These are phyloP conservation scores for Poecilobothrus nobilitatus DNA, from an alignment of 2,888 invertebrate species.

Conservation along the genomic window DNA sequence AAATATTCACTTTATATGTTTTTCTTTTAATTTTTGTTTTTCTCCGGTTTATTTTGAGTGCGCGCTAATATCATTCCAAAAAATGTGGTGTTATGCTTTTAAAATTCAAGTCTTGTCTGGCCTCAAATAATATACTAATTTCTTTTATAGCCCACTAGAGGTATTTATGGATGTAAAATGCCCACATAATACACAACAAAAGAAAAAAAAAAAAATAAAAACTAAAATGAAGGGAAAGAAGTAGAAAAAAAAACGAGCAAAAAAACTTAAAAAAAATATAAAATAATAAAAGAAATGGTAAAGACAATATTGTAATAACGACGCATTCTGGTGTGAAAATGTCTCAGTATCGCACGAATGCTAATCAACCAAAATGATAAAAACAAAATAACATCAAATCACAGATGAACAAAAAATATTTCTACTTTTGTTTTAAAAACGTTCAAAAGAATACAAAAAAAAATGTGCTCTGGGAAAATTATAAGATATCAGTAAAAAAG, in stretches of 20 bases:
- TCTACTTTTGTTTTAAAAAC: no score
- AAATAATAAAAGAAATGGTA: no score
- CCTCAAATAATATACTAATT: conserved; percentile 4
- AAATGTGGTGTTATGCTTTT: not conserved
- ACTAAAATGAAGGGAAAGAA: not conserved
- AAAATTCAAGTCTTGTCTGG: conserved; percentile 6
- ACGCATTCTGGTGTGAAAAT: not conserved
- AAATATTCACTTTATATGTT: not conserved
- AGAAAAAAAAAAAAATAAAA: not conserved
- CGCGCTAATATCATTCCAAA: no score
- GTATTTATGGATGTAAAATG: not conserved
- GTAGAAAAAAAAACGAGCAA: no score
- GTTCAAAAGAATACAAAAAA: no score
- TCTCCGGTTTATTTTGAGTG: not conserved
- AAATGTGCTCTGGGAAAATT: no score
- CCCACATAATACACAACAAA: not conserved
- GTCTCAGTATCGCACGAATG: not conserved
- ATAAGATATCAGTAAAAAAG: no score
- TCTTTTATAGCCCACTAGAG: conserved; percentile 3
- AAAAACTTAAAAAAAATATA: no score
- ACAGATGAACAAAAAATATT: no score
- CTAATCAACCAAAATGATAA: not conserved
- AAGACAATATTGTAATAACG: not conserved
- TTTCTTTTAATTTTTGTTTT: not conserved
- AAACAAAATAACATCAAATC: not conserved